Percentiles rank a stretch among this genome's conserved stretches.
These are phyloP conservation scores for Notodonta ziczac DNA, from an alignment of 2,888 invertebrate genomes.

Conservation along the genomic window DNA sequence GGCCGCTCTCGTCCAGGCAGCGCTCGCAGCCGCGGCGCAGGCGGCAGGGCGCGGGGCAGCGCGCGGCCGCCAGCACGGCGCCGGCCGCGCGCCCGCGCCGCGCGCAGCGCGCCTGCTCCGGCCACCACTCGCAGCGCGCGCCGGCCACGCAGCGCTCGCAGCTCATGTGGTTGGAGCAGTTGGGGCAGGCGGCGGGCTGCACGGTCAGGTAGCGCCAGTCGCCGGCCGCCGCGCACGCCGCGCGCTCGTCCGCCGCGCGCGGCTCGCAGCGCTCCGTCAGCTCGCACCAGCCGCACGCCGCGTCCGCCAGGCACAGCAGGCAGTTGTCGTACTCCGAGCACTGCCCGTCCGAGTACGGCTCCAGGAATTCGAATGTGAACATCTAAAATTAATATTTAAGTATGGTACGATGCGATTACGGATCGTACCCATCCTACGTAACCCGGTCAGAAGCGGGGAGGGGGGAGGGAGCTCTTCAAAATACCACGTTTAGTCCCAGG, in stretches of 20 bases:
- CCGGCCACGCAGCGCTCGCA: constrained; percentile 94
- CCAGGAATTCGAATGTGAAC: constrained; percentile 94
- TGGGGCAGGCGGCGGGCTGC: constrained; percentile 92
- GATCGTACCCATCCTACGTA: too few species aligned
- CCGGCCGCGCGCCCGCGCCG: constrained; percentile 90
- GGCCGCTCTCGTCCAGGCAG: constrained; percentile 93
- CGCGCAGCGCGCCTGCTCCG: constrained; percentile 93
- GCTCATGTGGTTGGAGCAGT: constrained; percentile 95
- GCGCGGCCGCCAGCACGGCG: constrained; percentile 85
- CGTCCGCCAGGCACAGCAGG: constrained; percentile 93
- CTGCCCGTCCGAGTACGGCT: constrained; percentile 93
- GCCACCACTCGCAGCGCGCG: constrained; percentile 95
- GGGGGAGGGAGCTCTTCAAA: too few species aligned
- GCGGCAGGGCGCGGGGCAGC: constrained; percentile 94
- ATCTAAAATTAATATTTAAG: constrained; percentile 71
- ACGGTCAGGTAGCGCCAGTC: constrained; percentile 93
- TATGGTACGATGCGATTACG: not conserved
- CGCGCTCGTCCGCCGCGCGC: constrained; percentile 87
- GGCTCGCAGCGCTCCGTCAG: constrained; percentile 88
- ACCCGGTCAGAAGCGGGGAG: too few species aligned
- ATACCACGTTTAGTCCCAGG: too few species aligned
- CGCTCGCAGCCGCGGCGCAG: constrained; percentile 90
- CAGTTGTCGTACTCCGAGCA: constrained; percentile 93
- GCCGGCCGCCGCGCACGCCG: constrained; percentile 81
- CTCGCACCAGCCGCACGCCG: constrained; percentile 97